Evolutionary conservation across 2,888 invertebrate genomes (phyloP).

Genomic region (Malthinus seriepunctatus): DNA sequence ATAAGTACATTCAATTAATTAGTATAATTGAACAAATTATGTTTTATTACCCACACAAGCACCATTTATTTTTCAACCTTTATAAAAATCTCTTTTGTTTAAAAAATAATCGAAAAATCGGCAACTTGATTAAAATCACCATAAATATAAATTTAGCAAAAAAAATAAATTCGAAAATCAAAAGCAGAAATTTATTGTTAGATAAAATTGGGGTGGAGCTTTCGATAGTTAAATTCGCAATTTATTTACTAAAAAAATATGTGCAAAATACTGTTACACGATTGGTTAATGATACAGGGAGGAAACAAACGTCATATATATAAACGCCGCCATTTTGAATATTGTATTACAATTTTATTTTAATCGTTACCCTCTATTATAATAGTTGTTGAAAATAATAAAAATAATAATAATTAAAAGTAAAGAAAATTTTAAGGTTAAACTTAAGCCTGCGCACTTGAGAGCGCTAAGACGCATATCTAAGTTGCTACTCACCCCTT

Average conservation of each 20-base stretch:
- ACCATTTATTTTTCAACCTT: too few relatives aligned
- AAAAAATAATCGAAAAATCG: too few relatives aligned
- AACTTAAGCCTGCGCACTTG: not conserved
- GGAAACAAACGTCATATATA: conserved; percentile 32
- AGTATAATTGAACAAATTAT: too few relatives aligned
- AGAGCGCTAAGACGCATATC: not conserved
- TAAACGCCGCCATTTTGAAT: conserved; percentile 39
- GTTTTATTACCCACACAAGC: too few relatives aligned
- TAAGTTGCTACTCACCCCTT: conserved; percentile 4
- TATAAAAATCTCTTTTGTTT: too few relatives aligned
- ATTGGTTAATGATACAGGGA: conserved; percentile 28
- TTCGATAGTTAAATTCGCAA: conserved; percentile 29
- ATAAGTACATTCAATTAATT: too few relatives aligned
- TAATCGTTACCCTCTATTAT: not conserved
- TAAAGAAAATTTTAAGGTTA: too few relatives aligned
- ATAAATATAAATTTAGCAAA: too few relatives aligned
- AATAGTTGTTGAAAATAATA: too few relatives aligned
- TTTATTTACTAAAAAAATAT: conserved; percentile 34
- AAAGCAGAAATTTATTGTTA: conserved; percentile 8
- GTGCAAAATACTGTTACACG: conserved; percentile 25
- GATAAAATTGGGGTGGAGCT: conserved; percentile 22
- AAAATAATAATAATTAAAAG: too few relatives aligned
- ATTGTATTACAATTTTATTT: not conserved
- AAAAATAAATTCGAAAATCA: not conserved
- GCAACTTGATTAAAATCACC: too few relatives aligned